Base-by-base conservation (phyloP, 2,797 vertebrate species). In the Rachycentron canadum region DNA sequence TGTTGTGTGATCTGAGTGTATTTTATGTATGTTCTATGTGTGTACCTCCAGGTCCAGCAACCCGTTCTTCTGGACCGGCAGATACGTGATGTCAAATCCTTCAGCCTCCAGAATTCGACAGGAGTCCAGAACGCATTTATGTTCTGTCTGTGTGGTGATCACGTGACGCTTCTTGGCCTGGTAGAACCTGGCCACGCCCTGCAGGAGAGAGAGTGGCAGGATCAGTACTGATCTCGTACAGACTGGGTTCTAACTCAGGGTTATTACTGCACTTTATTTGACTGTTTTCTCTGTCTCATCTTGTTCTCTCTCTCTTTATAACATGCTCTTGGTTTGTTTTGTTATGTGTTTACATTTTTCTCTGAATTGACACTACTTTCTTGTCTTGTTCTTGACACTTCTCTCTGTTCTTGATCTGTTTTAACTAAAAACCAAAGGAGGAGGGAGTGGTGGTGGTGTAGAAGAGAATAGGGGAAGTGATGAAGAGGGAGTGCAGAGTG, bases 81-180 rank as follows among this genome's bases (percentile, higher is more conserved):
- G 95, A 81, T 99, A 99, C 0, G 97, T 97, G 65, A 99, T 36
- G 0, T n/a, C 88, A 79, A 99, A 99, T 1, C 98, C 98, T 84
- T 99, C 98, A 0, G 97, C 66, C 91, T 99, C 97, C 83, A 99
- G 87, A 23, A 97, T 91, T 13, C 98, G 97, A 76, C 98, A 99
- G 0, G 98, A 99, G 91, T 99, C 98, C 90, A 99, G 83, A n/a
- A 99, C 98, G 32, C 98, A 99, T 69, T 99, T 99, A 81, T 99
- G 98, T 83, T 99, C 98, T 0, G 97, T 99, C 90, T 99, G 98
- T 0, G 96, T 97, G 65, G 98, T 99, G 87, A 99, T 96, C 73
- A 99, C 86, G 23, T 99, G 98, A 34, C 94, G 96, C 84, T 98
- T 99, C 69, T 96, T 96, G 74, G 96, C 87, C 81, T 96, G 95